These are phyloP conservation scores for Erebia aethiops DNA, from an alignment of 2,888 invertebrate species.

Conservation along the genomic window DNA sequence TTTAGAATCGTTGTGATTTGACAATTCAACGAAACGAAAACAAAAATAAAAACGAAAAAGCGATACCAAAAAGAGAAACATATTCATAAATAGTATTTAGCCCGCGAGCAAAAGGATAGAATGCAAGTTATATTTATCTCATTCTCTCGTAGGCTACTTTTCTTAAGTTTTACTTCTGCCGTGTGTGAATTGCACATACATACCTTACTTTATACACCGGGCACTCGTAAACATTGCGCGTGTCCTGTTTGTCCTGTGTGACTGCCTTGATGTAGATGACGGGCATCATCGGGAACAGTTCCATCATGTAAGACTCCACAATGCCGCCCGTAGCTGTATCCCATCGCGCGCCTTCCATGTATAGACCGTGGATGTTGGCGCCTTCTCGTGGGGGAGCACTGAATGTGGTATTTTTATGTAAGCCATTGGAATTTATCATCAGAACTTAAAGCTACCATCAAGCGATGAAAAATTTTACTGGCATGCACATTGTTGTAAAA, in stretches of 20 bases:
- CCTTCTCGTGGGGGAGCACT: constrained; percentile 94
- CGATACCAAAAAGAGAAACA: too few species aligned
- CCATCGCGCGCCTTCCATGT: constrained; percentile 98
- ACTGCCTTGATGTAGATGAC: constrained; percentile 94
- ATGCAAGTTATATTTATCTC: too few species aligned
- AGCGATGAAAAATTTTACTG: not conserved
- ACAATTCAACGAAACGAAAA: too few species aligned
- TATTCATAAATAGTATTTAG: too few species aligned
- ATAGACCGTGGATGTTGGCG: constrained; percentile 93
- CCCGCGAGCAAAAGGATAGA: too few species aligned
- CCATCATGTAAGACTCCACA: constrained; percentile 93
- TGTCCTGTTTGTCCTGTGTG: constrained; percentile 94
- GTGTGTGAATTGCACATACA: too few species aligned
- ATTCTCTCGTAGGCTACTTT: too few species aligned
- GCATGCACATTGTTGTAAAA: too few species aligned
- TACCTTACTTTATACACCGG: constrained; percentile 95
- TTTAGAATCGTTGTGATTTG: too few species aligned
- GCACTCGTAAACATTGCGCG: constrained; percentile 94
- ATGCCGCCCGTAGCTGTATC: constrained; percentile 90
- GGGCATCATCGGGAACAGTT: constrained; percentile 94
- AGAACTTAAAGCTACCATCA: not conserved
- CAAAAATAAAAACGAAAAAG: too few species aligned
- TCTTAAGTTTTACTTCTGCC: too few species aligned
- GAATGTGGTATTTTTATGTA: not conserved
- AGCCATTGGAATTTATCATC: not conserved